Base-by-base conservation (phyloP, 2,888 invertebrate species). In the Lithophane socia region DNA sequence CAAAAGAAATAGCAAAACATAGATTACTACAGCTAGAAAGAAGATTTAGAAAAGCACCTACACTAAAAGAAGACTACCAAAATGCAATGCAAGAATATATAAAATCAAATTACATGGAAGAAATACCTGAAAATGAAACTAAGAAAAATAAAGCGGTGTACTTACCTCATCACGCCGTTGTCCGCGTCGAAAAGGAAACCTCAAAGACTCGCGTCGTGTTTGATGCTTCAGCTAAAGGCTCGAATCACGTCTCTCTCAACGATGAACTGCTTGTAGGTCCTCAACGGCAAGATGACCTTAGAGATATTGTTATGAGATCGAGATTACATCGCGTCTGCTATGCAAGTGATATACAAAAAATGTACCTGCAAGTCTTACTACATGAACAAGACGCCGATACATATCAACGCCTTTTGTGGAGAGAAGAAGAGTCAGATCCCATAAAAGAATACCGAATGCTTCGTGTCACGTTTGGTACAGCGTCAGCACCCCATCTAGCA, bases 221-320 rank as follows among this genome's bases (percentile, higher is more conserved):
- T 21, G 52, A 85, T 54, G 81, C 77, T 71, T 80, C 58, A 47
- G 65, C 54, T 24, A 73, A 77, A 7, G 72, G 77, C 7, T 37
- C 70, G 61, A 79, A 83, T 54, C 3, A 52, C 2, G 66, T 82
- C 1, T 86, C 85, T 10, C 72, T 90, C 8, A 90, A 90, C 67
- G 89, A 89, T 8, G 79, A 84, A 12, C 72, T 90, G 10, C 65
- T 89, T 8, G 71, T 80, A 0, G 90, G 90, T 29, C 87, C 89
- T 16, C 67, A 69, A 52, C 61, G 90, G 10, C 80, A 84, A 73
- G 61, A 79, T 49, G 87, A 89, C 72, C 60, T 90, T n/a, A 81
- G 88, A 66, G 73, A 79, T 29, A 74, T 91, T 1, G 58, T 91
- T 29, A 83, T 89, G 74, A 70, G 89, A 75, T 91, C 87, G 83